These are phyloP conservation scores for Drosophila mimica DNA, from an alignment of 2,888 invertebrate genomes.

Conservation along the genomic window DNA sequence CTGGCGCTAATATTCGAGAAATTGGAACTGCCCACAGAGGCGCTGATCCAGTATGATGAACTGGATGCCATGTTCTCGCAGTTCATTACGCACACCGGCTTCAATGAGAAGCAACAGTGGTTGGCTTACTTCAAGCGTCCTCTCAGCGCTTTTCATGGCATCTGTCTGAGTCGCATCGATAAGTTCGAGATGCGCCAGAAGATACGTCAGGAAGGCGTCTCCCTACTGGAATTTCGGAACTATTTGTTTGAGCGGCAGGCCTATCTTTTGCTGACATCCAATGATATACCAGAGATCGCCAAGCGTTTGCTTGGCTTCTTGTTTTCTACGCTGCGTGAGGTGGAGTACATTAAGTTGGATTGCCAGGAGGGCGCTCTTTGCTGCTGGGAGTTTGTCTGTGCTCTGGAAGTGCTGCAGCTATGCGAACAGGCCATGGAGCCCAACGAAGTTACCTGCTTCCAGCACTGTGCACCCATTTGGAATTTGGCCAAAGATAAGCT, in stretches of 20 bases:
- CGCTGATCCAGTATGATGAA: slow-evolving; percentile 98
- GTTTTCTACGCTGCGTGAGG: slow-evolving; percentile 94
- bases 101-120: slow-evolving; percentile 95
- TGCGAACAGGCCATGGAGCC: slow-evolving; percentile 90
- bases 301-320: slow-evolving; percentile 95
- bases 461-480: slow-evolving; percentile 94
- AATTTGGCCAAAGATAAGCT: slow-evolving; percentile 94
- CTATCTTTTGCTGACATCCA: slow-evolving; percentile 88
- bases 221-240: slow-evolving; percentile 95
- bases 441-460: slow-evolving; percentile 90
- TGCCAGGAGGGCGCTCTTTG: slow-evolving; percentile 93
- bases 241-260: slow-evolving; percentile 97
- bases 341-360: slow-evolving; percentile 91
- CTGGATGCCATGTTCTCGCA: slow-evolving; percentile 98
- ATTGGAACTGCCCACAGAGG: slow-evolving; percentile 96
- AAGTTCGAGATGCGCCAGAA: slow-evolving; percentile 86
- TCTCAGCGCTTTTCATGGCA: slow-evolving; percentile 93
- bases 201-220: slow-evolving; percentile 85
- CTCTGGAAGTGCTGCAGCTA: slow-evolving; percentile 93
- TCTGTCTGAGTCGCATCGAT: slow-evolving; percentile 87
- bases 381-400: slow-evolving; percentile 97
- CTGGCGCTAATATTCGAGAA: slow-evolving; percentile 97
- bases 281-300: slow-evolving; percentile 88
- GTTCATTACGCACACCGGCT: slow-evolving; percentile 96
- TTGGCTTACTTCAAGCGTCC: slow-evolving; percentile 92